Conservation (phyloP, 2,888 invertebrate genomes). For the Drosophila ustulata region DNA sequence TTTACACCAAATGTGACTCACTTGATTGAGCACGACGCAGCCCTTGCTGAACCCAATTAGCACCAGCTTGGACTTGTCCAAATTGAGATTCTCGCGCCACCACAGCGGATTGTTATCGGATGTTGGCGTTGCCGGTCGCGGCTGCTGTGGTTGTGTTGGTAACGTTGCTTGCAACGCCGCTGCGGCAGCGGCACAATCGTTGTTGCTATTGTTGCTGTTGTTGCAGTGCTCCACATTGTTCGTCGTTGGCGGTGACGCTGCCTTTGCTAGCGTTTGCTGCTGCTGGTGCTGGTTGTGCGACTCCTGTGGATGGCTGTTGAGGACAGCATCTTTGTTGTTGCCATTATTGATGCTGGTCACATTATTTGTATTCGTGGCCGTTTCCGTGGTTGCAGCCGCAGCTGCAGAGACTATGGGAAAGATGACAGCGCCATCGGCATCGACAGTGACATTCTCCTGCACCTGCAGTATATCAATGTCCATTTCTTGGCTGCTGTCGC, state of each 20-base stretch:
- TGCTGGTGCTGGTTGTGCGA: conserved; percentile 40
- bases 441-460: conserved; percentile 84
- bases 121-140: conserved; percentile 52
- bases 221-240: conserved; percentile 61
- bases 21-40: conserved; percentile 94
- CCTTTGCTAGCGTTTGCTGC: conserved; percentile 6
- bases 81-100: conserved; percentile 87
- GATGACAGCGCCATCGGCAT: conserved; percentile 83
- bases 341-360: conserved; percentile 43
- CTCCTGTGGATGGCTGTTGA: conserved; percentile 46
- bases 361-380: conserved; percentile 49
- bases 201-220: conserved; percentile 51
- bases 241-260: conserved; percentile 15
- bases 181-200: conserved; percentile 56
- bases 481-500: conserved; percentile 85
- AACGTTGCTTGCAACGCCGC: conserved; percentile 50
- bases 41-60: conserved; percentile 96
- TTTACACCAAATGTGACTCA: conserved; percentile 84
- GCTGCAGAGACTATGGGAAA: conserved; percentile 68
- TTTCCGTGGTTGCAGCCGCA: conserved; percentile 26
- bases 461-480: conserved; percentile 87
- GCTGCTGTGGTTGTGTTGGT: conserved; percentile 61
- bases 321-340: conserved; percentile 44
- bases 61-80: conserved; percentile 87
- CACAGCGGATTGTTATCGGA: conserved; percentile 85